Base-by-base conservation (phyloP, 2,113 vertebrate genomes). In the Lonchura striata region DNA sequence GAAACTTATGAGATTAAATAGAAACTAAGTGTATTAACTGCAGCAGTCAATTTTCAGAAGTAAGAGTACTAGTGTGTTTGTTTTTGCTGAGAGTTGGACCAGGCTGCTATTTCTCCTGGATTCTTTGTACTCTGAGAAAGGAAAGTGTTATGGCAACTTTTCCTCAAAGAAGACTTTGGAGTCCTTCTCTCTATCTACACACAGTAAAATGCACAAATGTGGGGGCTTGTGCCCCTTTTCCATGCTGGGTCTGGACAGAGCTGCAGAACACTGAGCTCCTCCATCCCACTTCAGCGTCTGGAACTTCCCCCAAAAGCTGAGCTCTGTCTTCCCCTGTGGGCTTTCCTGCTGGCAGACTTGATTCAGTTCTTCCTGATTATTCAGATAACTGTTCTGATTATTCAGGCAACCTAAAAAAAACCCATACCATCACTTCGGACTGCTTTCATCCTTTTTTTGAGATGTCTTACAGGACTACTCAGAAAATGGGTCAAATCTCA, bases 401-500 rank as follows among this genome's bases (percentile, higher is more conserved):
- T 87, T 66, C 74, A 64, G 46, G 77, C 39, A 78, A 9, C 17
- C 13, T 41, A 3, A 5, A 53, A 54, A 46, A 53, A 25, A 0
- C 25, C 47, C 46, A 33, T 2, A 21, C 9, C 56, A 9, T 23
- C 7, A 47, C 60, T 90, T 47, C 69, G 16, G 16, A 28, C 35
- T 82, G 47, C 54, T 89, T 94, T 94, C 21, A 84, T 75, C 49
- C 22, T 7, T 41, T 30, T 72, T 68, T 28, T 18, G 37, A 88
- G 75, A 56, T 28, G 28, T 33, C 60, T 81, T 70, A 10, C 49
- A 72, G 84, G 57, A 88, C 18, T 46, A 44, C 42, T 61, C 59
- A 60, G 44, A 68, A 83, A 93, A 66, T 88, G 82, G 59, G 59
- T 83, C 79, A 94, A 11, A 80, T 61, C 78, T 94, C 81, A 64